Conservation (phyloP, 92 coral and sea anemone genomes). For the Diadumene lineata region DNA sequence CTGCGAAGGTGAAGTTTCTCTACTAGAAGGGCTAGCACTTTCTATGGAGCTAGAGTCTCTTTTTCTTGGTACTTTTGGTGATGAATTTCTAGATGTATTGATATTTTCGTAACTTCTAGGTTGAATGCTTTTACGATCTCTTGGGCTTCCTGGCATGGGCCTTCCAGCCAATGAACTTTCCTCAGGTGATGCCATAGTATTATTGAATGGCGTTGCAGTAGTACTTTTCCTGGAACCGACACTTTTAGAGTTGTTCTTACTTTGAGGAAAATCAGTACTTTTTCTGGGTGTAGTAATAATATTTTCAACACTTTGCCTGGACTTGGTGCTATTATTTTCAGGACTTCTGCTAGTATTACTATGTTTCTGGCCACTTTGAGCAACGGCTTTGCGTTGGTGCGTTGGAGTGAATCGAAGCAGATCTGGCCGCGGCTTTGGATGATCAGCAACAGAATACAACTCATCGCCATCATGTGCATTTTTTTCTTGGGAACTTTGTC, state of each 20-base stretch:
- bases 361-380: background rate
- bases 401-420: conserved; percentile 12
- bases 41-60: background rate
- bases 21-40: background rate
- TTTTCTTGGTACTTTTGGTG: background rate
- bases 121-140: background rate
- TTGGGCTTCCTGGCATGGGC: background rate
- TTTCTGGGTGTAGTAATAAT: too few species aligned
- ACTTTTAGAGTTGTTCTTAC: too few species aligned
- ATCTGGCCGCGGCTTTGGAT: conserved; percentile 24
- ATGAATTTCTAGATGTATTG: background rate
- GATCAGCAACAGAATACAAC: conserved; percentile 19
- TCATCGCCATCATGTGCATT: conserved; percentile 5
- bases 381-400: conserved; percentile 1
- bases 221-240: too few species aligned
- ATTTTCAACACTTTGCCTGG: background rate
- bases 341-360: conserved; percentile 2
- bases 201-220: too few species aligned
- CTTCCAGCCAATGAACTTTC: background rate
- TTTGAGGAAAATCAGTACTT: too few species aligned
- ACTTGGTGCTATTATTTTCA: background rate
- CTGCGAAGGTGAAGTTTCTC: background rate
- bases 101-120: background rate
- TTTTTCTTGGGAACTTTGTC: background rate
- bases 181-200: too few species aligned